Evolutionary conservation across 2,888 invertebrate species (phyloP).

Genomic region (Xestobium rufovillosum): DNA sequence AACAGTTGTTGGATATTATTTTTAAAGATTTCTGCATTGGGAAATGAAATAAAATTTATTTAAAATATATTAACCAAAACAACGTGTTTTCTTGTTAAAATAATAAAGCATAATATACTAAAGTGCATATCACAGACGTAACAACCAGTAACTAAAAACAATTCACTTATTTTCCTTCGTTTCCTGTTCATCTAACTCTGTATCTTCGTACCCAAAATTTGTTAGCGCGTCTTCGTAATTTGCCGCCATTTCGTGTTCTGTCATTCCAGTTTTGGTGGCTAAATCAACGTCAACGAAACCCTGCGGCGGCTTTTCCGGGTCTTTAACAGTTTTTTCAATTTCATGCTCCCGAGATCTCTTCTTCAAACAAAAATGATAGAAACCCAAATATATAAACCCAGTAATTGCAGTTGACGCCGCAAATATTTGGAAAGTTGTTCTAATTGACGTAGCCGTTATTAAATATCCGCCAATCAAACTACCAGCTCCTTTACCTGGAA

Average conservation of each 20-base stretch:
- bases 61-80: too few species aligned
- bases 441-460: conserved; percentile 64
- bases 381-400: conserved; percentile 60
- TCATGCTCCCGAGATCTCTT: conserved; percentile 50
- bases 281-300: conserved; percentile 26
- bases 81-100: too few species aligned
- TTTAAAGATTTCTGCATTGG: conserved; percentile 86
- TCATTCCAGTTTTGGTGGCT: conserved; percentile 22
- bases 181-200: conserved; percentile 27
- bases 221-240: conserved; percentile 35
- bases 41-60: conserved; percentile 57
- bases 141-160: too few species aligned
- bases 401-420: conserved; percentile 55
- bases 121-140: too few species aligned
- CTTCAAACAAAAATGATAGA: conserved; percentile 58
- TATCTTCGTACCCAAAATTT: conserved; percentile 36
- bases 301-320: conserved; percentile 25
- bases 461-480: conserved; percentile 69
- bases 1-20: conserved; percentile 73
- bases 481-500: conserved; percentile 65
- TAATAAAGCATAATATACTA: too few species aligned
- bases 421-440: conserved; percentile 66
- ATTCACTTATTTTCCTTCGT: conserved; percentile 7
- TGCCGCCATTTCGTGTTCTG: conserved; percentile 26
- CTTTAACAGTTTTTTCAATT: conserved; percentile 51